phyloP scores from a whole-genome alignment of 2,113 vertebrate genomes.

The Brienomyrus longianalis region DNA sequence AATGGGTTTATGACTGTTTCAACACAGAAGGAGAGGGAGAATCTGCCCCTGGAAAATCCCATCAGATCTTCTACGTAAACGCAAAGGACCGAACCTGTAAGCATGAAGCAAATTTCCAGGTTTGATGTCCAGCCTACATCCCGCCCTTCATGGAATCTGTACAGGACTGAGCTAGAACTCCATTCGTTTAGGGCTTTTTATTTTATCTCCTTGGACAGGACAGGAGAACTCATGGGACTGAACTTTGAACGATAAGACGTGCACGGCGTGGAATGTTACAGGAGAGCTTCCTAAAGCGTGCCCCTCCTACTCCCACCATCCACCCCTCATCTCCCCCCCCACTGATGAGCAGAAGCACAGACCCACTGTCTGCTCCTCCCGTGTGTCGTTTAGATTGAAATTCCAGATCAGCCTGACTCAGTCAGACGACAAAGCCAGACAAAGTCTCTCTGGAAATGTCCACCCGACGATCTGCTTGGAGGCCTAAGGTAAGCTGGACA shows the following conservation, averaged over 20 bases:
- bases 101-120: background rate
- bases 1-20: background rate
- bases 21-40: background rate
- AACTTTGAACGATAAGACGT: background rate
- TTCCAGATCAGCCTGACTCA: conserved; percentile 8
- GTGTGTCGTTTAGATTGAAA: conserved; percentile 6
- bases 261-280: background rate
- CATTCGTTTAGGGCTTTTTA: background rate
- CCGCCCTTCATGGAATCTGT: background rate
- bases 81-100: too few relatives aligned
- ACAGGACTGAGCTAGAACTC: background rate
- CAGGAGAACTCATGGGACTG: background rate
- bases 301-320: background rate
- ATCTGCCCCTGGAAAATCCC: background rate
- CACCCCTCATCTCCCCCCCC: background rate
- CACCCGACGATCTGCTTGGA: background rate
- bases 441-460: conserved; percentile 5
- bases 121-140: background rate
- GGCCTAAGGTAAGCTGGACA: background rate
- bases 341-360: background rate
- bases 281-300: background rate
- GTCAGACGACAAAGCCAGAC: conserved; percentile 14
- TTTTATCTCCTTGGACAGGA: background rate
- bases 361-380: conserved; percentile 2
- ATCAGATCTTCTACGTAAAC: background rate